Conservation (phyloP, 2,113 vertebrate genomes). For the Gobio gobio region DNA sequence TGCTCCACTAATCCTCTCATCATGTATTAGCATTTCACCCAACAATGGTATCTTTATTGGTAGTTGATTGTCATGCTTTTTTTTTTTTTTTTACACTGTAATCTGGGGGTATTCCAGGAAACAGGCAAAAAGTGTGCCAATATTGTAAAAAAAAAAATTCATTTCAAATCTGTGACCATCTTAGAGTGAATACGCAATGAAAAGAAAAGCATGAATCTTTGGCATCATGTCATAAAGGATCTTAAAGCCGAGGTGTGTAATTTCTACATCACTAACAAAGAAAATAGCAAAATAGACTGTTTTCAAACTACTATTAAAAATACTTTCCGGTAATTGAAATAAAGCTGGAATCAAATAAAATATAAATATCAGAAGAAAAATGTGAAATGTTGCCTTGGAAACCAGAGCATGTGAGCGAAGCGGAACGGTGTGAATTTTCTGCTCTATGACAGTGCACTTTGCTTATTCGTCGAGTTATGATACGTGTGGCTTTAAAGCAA, state of each 20-base stretch:
- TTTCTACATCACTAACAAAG: not conserved
- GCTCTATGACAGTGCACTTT: too few relatives aligned
- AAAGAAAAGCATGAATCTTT: not conserved
- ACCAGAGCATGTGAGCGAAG: too few relatives aligned
- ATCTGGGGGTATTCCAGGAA: not conserved
- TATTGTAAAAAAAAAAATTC: not conserved
- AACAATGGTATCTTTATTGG: conserved; percentile 37
- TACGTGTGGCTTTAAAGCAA: too few relatives aligned
- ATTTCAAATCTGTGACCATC: not conserved
- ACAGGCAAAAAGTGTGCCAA: not conserved
- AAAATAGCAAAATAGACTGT: not conserved
- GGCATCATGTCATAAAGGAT: not conserved
- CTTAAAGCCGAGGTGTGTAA: not conserved
- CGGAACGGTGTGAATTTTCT: too few relatives aligned
- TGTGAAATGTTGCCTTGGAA: not conserved
- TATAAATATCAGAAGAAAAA: not conserved
- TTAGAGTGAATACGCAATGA: not conserved
- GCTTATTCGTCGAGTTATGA: too few relatives aligned
- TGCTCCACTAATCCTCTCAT: conserved; percentile 70
- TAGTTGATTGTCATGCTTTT: not conserved
- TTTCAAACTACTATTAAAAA: not conserved
- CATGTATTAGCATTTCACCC: conserved; percentile 44
- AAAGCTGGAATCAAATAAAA: not conserved
- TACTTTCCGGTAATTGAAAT: not conserved
- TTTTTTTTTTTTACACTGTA: not conserved